Conservation (phyloP, 2,113 vertebrate species). For the Alligator sinensis region DNA sequence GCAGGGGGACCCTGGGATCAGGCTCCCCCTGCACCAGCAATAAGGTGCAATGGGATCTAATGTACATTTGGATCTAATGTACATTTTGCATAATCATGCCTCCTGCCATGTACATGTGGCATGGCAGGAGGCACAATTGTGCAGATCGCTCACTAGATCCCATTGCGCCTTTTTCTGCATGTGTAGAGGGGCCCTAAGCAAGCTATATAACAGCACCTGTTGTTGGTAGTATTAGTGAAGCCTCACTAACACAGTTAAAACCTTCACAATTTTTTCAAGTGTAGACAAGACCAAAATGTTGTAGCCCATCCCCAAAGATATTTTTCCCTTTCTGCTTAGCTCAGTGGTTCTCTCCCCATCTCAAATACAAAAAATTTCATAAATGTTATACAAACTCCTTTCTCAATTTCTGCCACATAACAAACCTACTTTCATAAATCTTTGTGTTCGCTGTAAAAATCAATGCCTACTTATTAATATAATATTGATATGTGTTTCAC, state of each 20-base stretch:
- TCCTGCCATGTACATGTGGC: no score
- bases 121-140: no score
- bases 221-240: not conserved
- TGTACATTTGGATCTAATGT: no score
- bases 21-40: no score
- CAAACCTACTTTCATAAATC: constrained; percentile 47
- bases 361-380: constrained; percentile 38
- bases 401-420: constrained; percentile 16
- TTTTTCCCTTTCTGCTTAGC: not conserved
- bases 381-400: constrained; percentile 28
- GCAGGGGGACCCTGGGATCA: no score
- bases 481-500: constrained; percentile 35
- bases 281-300: not conserved
- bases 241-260: not conserved
- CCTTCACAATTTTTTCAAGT: not conserved
- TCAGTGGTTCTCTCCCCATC: not conserved
- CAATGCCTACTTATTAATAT: constrained; percentile 62
- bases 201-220: not conserved
- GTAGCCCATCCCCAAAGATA: not conserved
- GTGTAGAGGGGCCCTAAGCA: not conserved
- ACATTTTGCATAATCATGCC: no score
- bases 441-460: constrained; percentile 62
- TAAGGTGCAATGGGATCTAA: no score
- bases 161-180: no score
- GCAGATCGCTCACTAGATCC: no score